Evolutionary conservation across 1,140 invertebrate species (phyloP), one percentile per base, ranked within the genome.

Genomic region (Macrocentrus cingulum): DNA sequence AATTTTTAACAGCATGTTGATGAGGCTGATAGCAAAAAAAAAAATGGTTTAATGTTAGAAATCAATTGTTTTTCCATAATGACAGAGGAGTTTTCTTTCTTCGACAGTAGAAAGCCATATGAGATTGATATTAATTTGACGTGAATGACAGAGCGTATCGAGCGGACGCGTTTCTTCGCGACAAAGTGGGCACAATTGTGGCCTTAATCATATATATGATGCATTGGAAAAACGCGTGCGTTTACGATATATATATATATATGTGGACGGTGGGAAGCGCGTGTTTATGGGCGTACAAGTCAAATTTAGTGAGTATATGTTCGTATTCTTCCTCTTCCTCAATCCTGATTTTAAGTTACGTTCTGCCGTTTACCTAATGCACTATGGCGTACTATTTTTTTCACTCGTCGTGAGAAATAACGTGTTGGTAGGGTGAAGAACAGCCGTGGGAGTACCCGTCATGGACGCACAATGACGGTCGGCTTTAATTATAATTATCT

Each of bases 401-500:
- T 48, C 22, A 16, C 22, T 46, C 2, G 46, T 8, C 37, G 48
- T 58, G 56, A 58, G 56, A 58, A 58, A 44, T 44, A 51, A 36
- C 13, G 16, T 39, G 6, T 34, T 49, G 15, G 25, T 19, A 51
- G 32, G 49, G n/a, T n/a, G 49, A 51, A 51, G 32, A 25, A 36
- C 37, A 5, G n/a, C 18, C 56, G 48, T 51, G 56, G 18, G 60
- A 56, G 44, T 16, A 23, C n/a, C 8, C 34, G 11, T 25, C 34
- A 18, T 42, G 36, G 45, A 39, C 1, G n/a, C n/a, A 29, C 23
- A 61, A 56, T 52, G 37, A 15, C 49, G 46, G 55, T 51, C 25
- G 41, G 34, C 13, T 75, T 77, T 77, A 75, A 77, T 77, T 77
- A 75, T 69, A 70, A 76, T 72, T 70, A 73, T 72, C 67, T 64